phyloP scores from a whole-genome alignment of 30 jellyfish, hydroid and myxozoan species.

The Calvadosia cruxmelitensis region DNA sequence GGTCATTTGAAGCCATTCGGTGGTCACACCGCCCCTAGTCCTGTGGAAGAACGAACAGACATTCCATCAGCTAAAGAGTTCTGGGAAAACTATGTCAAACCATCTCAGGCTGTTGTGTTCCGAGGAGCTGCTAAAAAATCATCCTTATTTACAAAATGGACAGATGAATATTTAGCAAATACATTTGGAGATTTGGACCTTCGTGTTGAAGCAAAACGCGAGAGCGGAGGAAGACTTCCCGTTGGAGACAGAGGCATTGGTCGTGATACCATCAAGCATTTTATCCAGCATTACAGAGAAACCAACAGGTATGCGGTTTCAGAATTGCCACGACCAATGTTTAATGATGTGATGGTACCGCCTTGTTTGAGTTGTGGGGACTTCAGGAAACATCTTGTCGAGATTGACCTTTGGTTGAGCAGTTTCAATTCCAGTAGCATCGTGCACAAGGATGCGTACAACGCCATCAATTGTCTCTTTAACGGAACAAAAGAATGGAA shows the following conservation, averaged over 20 bases:
- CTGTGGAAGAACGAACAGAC: conserved; percentile 36
- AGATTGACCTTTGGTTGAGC: conserved; percentile 63
- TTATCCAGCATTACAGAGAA: conserved; percentile 32
- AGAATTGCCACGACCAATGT: conserved; percentile 70
- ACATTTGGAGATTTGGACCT: conserved; percentile 46
- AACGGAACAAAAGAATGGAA: conserved; percentile 84
- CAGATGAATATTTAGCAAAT: conserved; percentile 49
- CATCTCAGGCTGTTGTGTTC: conserved; percentile 56
- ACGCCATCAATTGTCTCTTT: conserved; percentile 65
- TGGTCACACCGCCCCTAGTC: conserved; percentile 38
- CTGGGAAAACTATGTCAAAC: conserved; percentile 57
- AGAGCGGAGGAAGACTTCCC: conserved; percentile 46
- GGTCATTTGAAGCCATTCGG: conserved; percentile 69
- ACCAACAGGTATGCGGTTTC: conserved; percentile 51
- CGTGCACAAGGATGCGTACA: conserved; percentile 63
- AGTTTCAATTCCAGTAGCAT: conserved; percentile 72
- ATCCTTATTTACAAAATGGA: conserved; percentile 52
- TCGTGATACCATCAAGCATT: conserved; percentile 64
- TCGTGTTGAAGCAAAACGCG: conserved; percentile 57
- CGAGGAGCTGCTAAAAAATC: conserved; percentile 52
- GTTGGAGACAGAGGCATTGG: conserved; percentile 62
- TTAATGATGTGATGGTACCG: conserved; percentile 50
- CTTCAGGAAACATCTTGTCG: conserved; percentile 37
- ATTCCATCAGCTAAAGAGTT: conserved; percentile 55
- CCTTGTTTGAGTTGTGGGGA: conserved; percentile 72